phyloP scores from a whole-genome alignment of 1,140 invertebrate genomes.

The Drosophila orena region DNA sequence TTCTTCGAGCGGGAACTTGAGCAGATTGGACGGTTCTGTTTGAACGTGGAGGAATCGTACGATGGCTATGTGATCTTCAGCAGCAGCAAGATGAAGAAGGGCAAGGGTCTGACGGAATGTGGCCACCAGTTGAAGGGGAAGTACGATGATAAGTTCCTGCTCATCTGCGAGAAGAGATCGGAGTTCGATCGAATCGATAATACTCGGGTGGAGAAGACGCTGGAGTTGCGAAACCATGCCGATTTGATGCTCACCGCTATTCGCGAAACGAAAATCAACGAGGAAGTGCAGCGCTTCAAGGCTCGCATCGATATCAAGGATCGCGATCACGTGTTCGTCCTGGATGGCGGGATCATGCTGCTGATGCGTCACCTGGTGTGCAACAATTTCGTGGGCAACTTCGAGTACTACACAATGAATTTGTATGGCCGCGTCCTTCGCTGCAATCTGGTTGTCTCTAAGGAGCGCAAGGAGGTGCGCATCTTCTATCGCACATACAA shows the following conservation, averaged over 20 bases:
- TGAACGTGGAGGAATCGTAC: constrained; percentile 74
- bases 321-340: constrained; percentile 69
- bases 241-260: constrained; percentile 62
- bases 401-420: constrained; percentile 79
- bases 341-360: constrained; percentile 75
- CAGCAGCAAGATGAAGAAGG: constrained; percentile 75
- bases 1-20: constrained; percentile 76
- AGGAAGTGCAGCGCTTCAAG: constrained; percentile 72
- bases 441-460: constrained; percentile 63
- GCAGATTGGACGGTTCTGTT: constrained; percentile 64
- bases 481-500: constrained; percentile 76
- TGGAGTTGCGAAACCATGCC: constrained; percentile 68
- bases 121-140: constrained; percentile 74
- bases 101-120: constrained; percentile 57
- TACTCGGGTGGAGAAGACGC: constrained; percentile 56
- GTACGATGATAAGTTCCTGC: constrained; percentile 73
- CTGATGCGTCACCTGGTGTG: constrained; percentile 71
- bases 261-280: constrained; percentile 69
- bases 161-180: constrained; percentile 72
- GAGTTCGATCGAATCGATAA: constrained; percentile 77
- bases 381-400: constrained; percentile 69
- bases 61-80: constrained; percentile 75
- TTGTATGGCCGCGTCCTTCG: constrained; percentile 66
- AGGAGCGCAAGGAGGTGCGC: constrained; percentile 72
- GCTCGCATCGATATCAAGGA: constrained; percentile 73